phyloP scores from a whole-genome alignment of 1,140 invertebrate species.

The Pachypeltis micranthus region DNA sequence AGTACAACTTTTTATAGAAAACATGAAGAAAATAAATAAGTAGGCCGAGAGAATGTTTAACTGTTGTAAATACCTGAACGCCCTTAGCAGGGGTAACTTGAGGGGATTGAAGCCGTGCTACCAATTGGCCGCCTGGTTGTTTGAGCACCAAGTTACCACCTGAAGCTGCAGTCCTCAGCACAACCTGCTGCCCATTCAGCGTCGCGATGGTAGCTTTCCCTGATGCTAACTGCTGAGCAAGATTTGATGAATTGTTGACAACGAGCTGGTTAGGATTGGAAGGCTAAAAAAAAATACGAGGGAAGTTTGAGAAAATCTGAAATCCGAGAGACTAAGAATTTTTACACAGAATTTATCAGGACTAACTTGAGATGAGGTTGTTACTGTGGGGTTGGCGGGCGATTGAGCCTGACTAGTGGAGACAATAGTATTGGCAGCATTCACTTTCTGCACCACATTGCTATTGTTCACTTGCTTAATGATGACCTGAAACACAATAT shows the following conservation, averaged over 20 bases:
- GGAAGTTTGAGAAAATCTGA: too few species aligned
- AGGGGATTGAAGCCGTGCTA: constrained; percentile 11
- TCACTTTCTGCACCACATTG: constrained; percentile 26
- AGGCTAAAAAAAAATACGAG: constrained; percentile 38
- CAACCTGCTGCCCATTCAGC: constrained; percentile 68
- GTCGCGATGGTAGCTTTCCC: constrained; percentile 64
- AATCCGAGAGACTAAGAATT: constrained; percentile 7
- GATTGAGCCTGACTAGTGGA: constrained; percentile 26
- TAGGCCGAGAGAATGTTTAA: too few species aligned
- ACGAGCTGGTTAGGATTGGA: constrained; percentile 52
- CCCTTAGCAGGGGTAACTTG: background rate
- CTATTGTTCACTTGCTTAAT: constrained; percentile 23
- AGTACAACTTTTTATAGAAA: too few species aligned
- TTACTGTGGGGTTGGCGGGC: background rate
- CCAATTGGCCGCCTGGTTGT: constrained; percentile 7
- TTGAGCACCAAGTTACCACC: constrained; percentile 9
- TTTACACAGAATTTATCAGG: background rate
- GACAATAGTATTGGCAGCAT: constrained; percentile 24
- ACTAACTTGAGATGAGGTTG: constrained; percentile 16
- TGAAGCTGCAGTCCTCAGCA: constrained; percentile 51
- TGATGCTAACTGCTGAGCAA: constrained; percentile 61
- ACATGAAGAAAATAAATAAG: too few species aligned
- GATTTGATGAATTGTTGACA: constrained; percentile 55
- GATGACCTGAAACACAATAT: constrained; percentile 24
- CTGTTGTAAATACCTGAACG: background rate